Evolutionary conservation across 23 tunicate species (phyloP).

Genomic region (Halocynthia aurantium): DNA sequence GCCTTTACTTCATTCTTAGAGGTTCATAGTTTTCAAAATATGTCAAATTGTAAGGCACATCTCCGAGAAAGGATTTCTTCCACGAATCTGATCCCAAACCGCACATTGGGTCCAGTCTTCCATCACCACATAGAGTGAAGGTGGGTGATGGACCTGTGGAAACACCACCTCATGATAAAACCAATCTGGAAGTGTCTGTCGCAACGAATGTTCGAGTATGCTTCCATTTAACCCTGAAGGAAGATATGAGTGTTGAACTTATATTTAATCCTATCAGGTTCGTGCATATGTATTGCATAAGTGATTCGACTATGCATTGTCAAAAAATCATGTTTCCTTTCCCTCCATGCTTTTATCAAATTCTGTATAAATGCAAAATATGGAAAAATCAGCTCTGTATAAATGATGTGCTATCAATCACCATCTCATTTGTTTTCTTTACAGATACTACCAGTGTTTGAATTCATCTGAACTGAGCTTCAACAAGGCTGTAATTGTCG

Average conservation of each 20-base stretch:
- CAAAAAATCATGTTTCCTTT: no score
- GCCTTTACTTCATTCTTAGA: no score
- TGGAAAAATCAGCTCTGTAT: not conserved
- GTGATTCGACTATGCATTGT: no score
- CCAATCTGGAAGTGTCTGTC: not conserved
- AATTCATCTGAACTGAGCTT: not conserved
- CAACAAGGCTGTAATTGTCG: constrained; percentile 25
- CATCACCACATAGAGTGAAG: no score
- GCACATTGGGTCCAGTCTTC: no score
- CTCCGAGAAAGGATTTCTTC: no score
- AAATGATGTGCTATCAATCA: not conserved
- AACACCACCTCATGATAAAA: no score
- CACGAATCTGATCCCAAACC: no score
- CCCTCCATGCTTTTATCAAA: no score
- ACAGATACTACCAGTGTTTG: constrained; percentile 13
- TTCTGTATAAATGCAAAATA: not conserved
- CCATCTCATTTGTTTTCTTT: not conserved
- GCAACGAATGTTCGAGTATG: constrained; percentile 4
- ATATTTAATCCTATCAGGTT: constrained; percentile 19
- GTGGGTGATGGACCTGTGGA: constrained; percentile 15
- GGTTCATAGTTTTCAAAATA: no score
- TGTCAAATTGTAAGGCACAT: no score
- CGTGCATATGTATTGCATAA: no score
- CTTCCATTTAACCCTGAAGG: constrained; percentile 14
- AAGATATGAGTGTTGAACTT: constrained; percentile 9